Percentiles rank a stretch among this genome's conserved stretches.
Conservation (phyloP, 2,113 vertebrate genomes). For the Ammodytes dubius region DNA sequence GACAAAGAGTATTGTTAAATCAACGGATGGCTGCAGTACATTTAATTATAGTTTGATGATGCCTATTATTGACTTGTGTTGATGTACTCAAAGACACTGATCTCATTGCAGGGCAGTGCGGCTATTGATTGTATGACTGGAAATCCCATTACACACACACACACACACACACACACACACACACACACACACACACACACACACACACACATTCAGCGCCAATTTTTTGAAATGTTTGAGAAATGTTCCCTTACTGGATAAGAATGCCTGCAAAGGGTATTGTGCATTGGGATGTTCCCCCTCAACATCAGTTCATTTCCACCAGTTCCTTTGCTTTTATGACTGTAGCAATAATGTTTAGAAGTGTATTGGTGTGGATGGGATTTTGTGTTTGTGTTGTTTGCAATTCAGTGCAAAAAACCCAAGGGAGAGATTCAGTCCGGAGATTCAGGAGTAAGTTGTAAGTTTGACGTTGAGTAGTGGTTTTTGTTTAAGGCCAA, state of each 20-base stretch:
- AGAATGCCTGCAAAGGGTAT: background rate
- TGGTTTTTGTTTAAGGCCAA: constrained; percentile 21
- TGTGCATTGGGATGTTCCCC: background rate
- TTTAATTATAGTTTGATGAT: constrained; percentile 73
- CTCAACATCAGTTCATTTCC: background rate
- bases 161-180: no score
- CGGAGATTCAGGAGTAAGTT: constrained; percentile 8
- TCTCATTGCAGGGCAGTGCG: constrained; percentile 59
- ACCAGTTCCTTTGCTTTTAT: background rate
- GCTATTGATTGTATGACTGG: constrained; percentile 71
- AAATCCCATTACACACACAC: constrained; percentile 66
- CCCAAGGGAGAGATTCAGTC: background rate
- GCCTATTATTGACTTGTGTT: constrained; percentile 68
- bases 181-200: no score
- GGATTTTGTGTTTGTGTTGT: background rate
- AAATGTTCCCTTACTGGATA: background rate
- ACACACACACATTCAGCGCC: no score
- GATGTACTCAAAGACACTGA: constrained; percentile 70
- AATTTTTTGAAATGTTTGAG: no score
- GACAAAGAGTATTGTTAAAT: constrained; percentile 22
- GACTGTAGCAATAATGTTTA: background rate
- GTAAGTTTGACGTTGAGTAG: constrained; percentile 17
- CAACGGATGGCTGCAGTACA: constrained; percentile 55
- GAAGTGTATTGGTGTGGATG: background rate
- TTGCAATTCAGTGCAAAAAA: background rate